Base-by-base conservation (phyloP, 2,113 vertebrate species). In the Rhinopomastus cyanomelas region DNA sequence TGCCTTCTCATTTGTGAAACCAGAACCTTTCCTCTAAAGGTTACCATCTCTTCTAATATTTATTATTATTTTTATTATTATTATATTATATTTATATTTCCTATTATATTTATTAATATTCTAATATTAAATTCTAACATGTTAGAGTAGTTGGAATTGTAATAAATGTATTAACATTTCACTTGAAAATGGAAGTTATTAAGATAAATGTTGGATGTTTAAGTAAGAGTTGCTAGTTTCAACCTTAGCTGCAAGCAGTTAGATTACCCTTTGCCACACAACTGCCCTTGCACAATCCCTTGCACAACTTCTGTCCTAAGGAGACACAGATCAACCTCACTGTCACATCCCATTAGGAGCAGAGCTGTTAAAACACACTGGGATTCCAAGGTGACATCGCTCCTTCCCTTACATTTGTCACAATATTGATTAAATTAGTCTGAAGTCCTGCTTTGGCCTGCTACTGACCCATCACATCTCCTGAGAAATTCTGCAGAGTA, bases 361-460 rank as follows among this genome's bases (percentile, higher is more conserved):
- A 62, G 48, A 85, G 77, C 57, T 87, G 82, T 91, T 85, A 72
- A 93, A 94, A 83, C 34, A 76, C 6, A 11, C 72, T 83, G 74
- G 71, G 88, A 92, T 78, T 78, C 89, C 92, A 85, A 93, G 87
- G 81, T 90, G 91, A 84, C 92, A 86, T 13, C 30, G 42, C 59
- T 89, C 20, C 62, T 94, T 89, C 79, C 71, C 66, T 94, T 92
- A 89, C 3, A 0, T 95, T 83, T 94, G 94, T 92, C 83, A 94
- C 94, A 77, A 73, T 85, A 92, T 92, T 94, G 95, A 92, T 94
- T 94, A 92, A 88, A 93, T 91, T 87, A 90, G 75, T n/a, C 71
- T 75, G 65, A 85, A 88, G 78, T 44, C 83, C 87, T 87, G 68
- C 90, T 94, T 61, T 90, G 92, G 84, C 72, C 79, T 81, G 55